phyloP scores from a whole-genome alignment of 2,113 vertebrate genomes.

The Melanocharis versteri region DNA sequence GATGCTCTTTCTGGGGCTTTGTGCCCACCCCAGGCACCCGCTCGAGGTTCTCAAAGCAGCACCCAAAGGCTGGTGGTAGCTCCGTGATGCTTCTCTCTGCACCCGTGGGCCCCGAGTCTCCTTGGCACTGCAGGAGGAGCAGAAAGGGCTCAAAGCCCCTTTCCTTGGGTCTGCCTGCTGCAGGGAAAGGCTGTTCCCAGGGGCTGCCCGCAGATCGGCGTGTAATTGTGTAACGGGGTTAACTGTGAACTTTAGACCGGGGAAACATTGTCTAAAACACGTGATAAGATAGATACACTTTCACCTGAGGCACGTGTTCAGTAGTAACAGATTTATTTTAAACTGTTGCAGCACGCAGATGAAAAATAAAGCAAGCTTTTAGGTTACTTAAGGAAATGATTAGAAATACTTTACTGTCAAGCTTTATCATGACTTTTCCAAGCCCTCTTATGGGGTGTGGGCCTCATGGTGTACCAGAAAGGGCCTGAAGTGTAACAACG shows the following conservation, averaged over 20 bases:
- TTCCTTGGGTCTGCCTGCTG: not conserved
- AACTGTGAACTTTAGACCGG: not conserved
- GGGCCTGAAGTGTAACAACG: conserved; percentile 69
- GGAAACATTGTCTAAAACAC: not conserved
- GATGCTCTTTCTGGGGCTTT: not conserved
- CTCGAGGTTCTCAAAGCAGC: not conserved
- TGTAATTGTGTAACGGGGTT: not conserved
- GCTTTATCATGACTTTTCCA: conserved; percentile 78
- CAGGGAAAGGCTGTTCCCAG: not conserved
- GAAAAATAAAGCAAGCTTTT: not conserved
- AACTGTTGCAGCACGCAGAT: not conserved
- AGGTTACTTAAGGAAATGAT: not conserved
- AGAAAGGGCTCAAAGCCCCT: not conserved
- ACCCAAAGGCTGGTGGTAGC: not conserved
- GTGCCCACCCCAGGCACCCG: not conserved
- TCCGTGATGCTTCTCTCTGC: not conserved
- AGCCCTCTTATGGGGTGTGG: conserved; percentile 78
- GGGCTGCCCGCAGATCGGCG: rapidly evolving
- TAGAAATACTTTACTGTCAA: conserved; percentile 81
- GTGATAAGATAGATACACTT: not conserved
- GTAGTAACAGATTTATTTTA: not conserved
- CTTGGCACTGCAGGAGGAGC: not conserved
- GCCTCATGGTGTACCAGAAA: conserved; percentile 73
- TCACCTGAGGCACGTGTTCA: not conserved
- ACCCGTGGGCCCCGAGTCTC: rapidly evolving